phyloP scores from a whole-genome alignment of 2,888 invertebrate species.

The Drosophila meridiana region DNA sequence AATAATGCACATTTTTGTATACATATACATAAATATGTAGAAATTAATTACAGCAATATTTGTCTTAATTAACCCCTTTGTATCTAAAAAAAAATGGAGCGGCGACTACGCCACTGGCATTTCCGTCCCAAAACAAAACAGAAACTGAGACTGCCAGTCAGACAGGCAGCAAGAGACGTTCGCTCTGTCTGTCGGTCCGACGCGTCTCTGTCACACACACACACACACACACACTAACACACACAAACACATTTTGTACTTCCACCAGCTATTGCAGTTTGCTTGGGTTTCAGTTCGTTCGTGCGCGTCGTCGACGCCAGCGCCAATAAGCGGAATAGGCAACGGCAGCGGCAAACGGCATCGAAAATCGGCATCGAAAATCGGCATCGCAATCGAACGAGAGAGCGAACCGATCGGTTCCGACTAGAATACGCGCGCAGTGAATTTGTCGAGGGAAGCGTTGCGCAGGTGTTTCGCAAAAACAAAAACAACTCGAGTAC shows the following conservation, averaged over 20 bases:
- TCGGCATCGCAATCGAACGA: conserved; percentile 50
- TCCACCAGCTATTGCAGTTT: conserved; percentile 75
- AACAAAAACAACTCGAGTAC: conserved; percentile 15
- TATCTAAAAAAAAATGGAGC: conserved; percentile 31
- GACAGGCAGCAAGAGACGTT: conserved; percentile 52
- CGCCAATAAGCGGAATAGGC: conserved; percentile 68
- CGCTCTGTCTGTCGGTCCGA: conserved; percentile 26
- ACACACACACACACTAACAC: conserved; percentile 14
- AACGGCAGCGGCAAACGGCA: conserved; percentile 39
- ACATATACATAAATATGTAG: too few relatives aligned
- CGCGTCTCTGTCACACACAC: conserved; percentile 30
- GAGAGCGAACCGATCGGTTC: conserved; percentile 37
- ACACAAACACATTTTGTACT: conserved; percentile 47
- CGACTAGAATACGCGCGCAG: conserved; percentile 55
- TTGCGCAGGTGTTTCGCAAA: conserved; percentile 52
- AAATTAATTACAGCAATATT: not conserved
- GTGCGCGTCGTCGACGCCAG: conserved; percentile 66
- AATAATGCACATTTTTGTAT: too few relatives aligned
- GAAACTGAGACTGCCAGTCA: conserved; percentile 65
- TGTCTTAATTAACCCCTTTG: not conserved
- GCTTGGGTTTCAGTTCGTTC: conserved; percentile 72
- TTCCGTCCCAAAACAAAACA: conserved; percentile 78
- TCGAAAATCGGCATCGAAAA: conserved; percentile 34
- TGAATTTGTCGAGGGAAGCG: conserved; percentile 52
- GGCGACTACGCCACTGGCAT: conserved; percentile 59